phyloP scores from a whole-genome alignment of 2,888 invertebrate species.

The Drosophila kanekoi region DNA sequence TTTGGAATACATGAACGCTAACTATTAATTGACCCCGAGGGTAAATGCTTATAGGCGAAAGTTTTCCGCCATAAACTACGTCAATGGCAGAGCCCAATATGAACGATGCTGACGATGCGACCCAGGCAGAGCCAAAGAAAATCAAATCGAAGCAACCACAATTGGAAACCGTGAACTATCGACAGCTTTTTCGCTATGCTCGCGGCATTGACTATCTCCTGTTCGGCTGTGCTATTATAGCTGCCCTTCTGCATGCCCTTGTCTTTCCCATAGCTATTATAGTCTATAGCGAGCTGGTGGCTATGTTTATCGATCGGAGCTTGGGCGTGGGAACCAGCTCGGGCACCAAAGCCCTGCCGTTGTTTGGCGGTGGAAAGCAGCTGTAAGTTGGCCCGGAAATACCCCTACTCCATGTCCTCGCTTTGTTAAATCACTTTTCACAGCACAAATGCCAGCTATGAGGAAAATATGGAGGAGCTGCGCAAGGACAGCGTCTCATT shows the following conservation, averaged over 20 bases:
- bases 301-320: constrained; percentile 88
- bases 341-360: constrained; percentile 86
- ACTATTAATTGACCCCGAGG: constrained; percentile 73
- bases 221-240: constrained; percentile 86
- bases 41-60: constrained; percentile 61
- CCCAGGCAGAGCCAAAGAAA: constrained; percentile 38
- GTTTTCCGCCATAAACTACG: constrained; percentile 24
- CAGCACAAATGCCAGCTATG: constrained; percentile 86
- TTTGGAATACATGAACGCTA: constrained; percentile 35
- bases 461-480: constrained; percentile 87
- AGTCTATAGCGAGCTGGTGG: constrained; percentile 89
- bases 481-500: constrained; percentile 88
- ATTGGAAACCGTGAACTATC: constrained; percentile 62
- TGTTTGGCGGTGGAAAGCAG: constrained; percentile 88
- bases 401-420: too few relatives aligned
- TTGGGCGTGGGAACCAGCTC: constrained; percentile 87
- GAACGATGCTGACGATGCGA: constrained; percentile 25
- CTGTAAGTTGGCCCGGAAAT: constrained; percentile 82
- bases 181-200: constrained; percentile 87
- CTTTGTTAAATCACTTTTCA: neutral
- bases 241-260: constrained; percentile 87
- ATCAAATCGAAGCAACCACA: constrained; percentile 28
- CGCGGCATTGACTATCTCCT: constrained; percentile 86
- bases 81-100: constrained; percentile 36
- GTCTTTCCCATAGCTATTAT: constrained; percentile 89